These are phyloP conservation scores for Symphodus melops DNA, from an alignment of 2,113 vertebrate genomes.

Conservation along the genomic window DNA sequence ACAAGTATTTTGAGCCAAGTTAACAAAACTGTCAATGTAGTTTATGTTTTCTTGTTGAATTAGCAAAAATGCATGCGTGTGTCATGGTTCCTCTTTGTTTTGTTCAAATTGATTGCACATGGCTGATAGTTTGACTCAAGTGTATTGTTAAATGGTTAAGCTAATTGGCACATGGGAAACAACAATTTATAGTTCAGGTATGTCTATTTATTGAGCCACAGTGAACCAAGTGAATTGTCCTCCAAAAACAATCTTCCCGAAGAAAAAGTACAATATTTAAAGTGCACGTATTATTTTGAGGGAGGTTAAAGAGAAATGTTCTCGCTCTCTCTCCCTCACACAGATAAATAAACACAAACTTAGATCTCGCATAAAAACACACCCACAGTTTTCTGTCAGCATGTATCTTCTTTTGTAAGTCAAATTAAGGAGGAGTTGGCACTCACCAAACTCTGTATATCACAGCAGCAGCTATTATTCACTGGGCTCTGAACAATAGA, in stretches of 20 bases:
- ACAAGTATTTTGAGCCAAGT: constrained; percentile 37
- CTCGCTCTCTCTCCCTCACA: too few relatives aligned
- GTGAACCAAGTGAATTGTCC: constrained; percentile 6
- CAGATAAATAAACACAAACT: not conserved
- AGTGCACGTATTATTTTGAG: not conserved
- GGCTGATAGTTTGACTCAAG: constrained; percentile 15
- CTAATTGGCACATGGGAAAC: constrained; percentile 21
- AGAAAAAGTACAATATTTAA: not conserved
- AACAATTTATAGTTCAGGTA: constrained; percentile 12
- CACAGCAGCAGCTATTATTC: constrained; percentile 5
- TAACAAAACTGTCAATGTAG: constrained; percentile 38
- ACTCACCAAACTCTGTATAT: not conserved
- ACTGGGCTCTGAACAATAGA: not conserved
- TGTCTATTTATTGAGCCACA: constrained; percentile 8
- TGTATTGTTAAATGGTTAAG: constrained; percentile 31
- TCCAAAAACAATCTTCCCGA: not conserved
- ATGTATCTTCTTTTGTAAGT: constrained; percentile 13
- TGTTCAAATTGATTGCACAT: not conserved
- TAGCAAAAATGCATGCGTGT: constrained; percentile 18
- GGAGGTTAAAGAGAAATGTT: not conserved
- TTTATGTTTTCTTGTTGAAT: constrained; percentile 38
- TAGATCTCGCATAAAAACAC: not conserved
- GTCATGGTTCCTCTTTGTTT: not conserved
- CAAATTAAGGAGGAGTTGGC: constrained; percentile 26
- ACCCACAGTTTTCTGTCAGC: not conserved